A percentile compares a stretch with the other conserved stretches of the same genome.
phyloP scores from a whole-genome alignment of 2,113 vertebrate species.

The Nothocercus julius region DNA sequence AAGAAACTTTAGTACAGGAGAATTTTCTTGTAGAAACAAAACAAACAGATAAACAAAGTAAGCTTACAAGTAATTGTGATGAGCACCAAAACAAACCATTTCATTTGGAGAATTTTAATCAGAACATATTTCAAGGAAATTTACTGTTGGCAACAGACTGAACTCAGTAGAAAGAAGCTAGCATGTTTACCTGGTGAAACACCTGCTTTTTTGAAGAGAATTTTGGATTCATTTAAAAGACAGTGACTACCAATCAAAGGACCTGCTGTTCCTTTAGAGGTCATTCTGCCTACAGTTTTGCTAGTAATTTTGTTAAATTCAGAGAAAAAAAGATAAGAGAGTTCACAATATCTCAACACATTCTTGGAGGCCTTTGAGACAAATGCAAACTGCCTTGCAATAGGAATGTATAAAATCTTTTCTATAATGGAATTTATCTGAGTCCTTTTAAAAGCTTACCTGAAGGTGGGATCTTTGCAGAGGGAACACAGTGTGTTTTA shows the following conservation, averaged over 20 bases:
- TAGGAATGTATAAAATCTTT: background rate
- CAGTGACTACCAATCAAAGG: background rate
- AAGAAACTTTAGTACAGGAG: background rate
- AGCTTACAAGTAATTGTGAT: background rate
- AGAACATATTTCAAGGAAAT: background rate
- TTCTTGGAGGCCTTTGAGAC: background rate
- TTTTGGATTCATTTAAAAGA: background rate
- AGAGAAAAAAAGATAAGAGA: background rate
- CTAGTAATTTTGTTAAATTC: background rate
- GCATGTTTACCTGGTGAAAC: background rate
- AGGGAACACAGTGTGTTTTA: background rate
- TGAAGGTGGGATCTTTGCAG: background rate
- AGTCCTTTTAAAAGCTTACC: background rate
- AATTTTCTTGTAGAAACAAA: background rate
- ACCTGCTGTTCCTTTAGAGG: background rate
- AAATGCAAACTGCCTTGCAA: background rate
- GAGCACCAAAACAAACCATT: background rate
- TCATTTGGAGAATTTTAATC: constrained; percentile 13
- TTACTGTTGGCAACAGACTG: background rate
- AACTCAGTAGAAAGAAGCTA: background rate
- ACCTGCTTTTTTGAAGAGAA: background rate
- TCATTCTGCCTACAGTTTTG: background rate
- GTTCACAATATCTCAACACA: background rate
- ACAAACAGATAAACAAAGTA: too few relatives aligned
- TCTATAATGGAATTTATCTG: background rate